phyloP scores from a whole-genome alignment of 2,113 vertebrate genomes.

The Melospiza georgiana region DNA sequence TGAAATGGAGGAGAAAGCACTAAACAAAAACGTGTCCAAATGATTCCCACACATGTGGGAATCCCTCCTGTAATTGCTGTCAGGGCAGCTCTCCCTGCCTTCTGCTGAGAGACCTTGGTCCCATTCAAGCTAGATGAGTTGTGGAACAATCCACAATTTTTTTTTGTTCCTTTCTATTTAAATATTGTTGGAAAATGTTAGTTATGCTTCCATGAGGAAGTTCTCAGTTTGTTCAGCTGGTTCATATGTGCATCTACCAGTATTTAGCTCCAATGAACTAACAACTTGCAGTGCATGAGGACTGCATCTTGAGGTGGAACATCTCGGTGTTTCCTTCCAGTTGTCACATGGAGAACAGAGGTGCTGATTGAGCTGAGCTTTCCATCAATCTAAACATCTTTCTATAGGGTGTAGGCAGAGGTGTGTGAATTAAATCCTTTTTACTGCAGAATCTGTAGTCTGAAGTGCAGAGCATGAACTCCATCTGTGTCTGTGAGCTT shows the following conservation, averaged over 20 bases:
- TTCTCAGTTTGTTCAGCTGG: neutral
- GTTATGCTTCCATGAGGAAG: neutral
- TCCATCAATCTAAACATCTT: neutral
- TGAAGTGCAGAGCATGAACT: neutral
- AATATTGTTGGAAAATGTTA: neutral
- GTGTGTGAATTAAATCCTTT: neutral
- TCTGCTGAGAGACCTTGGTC: neutral
- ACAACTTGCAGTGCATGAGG: neutral
- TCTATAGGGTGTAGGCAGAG: neutral
- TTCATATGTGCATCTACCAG: neutral
- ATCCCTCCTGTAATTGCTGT: neutral
- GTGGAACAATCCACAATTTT: neutral
- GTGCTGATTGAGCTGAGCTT: neutral
- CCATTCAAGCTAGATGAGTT: neutral
- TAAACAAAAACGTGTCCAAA: neutral
- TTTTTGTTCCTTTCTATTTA: neutral
- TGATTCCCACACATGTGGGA: neutral
- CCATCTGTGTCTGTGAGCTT: neutral
- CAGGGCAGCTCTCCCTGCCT: neutral
- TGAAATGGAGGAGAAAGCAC: neutral
- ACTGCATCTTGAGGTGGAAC: neutral
- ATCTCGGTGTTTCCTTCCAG: neutral
- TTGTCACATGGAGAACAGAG: neutral
- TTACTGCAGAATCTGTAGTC: neutral
- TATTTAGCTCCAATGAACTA: neutral